A percentile compares a stretch with the other conserved stretches of the same genome.
Conservation (phyloP, 2,888 invertebrate genomes). For the Lasioglossum lativentre region DNA sequence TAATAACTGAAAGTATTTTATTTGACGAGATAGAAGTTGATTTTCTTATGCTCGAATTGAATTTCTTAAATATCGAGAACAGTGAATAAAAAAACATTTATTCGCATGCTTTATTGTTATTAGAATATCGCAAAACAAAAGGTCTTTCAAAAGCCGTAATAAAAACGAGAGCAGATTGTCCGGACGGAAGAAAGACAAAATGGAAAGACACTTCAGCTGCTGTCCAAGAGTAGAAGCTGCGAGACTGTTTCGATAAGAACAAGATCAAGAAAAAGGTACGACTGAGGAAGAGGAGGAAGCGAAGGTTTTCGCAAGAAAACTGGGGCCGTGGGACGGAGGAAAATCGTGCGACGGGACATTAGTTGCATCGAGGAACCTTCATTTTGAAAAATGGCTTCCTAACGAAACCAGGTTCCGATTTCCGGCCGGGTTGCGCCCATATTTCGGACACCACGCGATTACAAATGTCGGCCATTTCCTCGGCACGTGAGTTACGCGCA, state of each 20-base stretch:
- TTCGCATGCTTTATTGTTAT: background rate
- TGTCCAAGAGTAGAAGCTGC: background rate
- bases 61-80: too few species aligned
- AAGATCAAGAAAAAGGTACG: background rate
- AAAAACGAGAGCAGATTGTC: background rate
- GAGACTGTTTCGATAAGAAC: background rate
- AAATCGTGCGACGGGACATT: background rate
- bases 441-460: constrained; percentile 40
- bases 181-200: background rate
- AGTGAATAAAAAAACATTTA: too few species aligned
- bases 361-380: background rate
- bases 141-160: background rate
- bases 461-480: constrained; percentile 38
- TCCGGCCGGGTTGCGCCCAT: background rate
- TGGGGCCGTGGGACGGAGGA: background rate
- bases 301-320: background rate
- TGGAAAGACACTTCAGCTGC: background rate
- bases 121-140: background rate
- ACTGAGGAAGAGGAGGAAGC: background rate
- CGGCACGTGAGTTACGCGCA: constrained; percentile 43
- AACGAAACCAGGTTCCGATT: constrained; percentile 13
- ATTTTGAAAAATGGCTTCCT: constrained; percentile 3
- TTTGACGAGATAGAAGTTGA: too few species aligned
- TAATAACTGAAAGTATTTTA: too few species aligned
- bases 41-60: too few species aligned